Evolutionary conservation across 2,113 vertebrate species (phyloP).

Genomic region (Spea multiplicata): DNA sequence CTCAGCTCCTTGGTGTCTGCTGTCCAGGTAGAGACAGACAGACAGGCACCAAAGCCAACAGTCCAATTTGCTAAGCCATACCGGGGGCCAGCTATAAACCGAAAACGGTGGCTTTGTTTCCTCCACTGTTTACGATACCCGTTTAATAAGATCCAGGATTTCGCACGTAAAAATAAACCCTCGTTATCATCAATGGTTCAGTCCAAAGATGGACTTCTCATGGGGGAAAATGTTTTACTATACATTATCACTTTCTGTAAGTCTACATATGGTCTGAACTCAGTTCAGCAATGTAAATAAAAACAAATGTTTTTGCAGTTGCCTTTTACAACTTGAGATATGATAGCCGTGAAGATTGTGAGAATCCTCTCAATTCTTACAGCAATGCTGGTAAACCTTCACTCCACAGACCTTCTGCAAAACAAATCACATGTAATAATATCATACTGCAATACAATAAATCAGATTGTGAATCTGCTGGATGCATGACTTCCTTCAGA

Average conservation of each 20-base stretch:
- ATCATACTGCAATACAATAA: no score
- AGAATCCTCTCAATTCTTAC: constrained; percentile 9
- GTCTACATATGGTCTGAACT: constrained; percentile 10
- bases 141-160: constrained; percentile 28
- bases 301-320: background rate
- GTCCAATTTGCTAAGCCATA: constrained; percentile 44
- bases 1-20: constrained; percentile 41
- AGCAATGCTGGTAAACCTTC: background rate
- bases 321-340: constrained; percentile 8
- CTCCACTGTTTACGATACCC: constrained; percentile 26
- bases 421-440: no score
- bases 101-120: constrained; percentile 33
- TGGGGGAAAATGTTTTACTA: constrained; percentile 10
- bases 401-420: no score
- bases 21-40: constrained; percentile 49
- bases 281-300: constrained; percentile 18
- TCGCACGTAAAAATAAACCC: constrained; percentile 37
- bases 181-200: constrained; percentile 37
- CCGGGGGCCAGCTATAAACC: constrained; percentile 33
- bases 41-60: constrained; percentile 45
- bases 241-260: constrained; percentile 35
- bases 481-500: no score
- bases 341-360: constrained; percentile 7
- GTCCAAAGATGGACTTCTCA: constrained; percentile 15
- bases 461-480: no score